Evolutionary conservation across 1,140 invertebrate genomes (phyloP), one percentile per base, ranked within the genome.

Genomic region (Dinoponera quadriceps): DNA sequence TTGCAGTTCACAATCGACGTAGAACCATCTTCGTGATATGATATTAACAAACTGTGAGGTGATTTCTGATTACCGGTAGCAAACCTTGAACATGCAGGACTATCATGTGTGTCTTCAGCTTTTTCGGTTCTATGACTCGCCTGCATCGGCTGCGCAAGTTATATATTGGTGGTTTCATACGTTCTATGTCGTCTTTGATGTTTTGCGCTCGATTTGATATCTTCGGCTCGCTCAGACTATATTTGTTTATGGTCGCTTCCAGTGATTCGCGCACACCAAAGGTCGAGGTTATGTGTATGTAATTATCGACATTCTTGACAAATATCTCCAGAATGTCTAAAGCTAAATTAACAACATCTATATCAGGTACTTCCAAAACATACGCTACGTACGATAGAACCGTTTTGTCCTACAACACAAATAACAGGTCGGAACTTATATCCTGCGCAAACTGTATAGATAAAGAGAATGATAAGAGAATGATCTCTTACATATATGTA

Each of bases 131-230:
- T 65, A 94, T 94, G 25, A 94, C 93, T 84, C 94, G 90, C 38
- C 93, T 86, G 72, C 93, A 94, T 55, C 93, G 89, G 55, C 94
- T 94, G 2, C 93, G 90, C 33, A 94, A 89, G 88, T 94, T 94
- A 57, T 94, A 94, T 91, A 94, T 94, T 27, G 93, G 93, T 25
- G 93, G 93, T 83, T 94, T 94, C 92, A 94, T 94, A 7, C 93
- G 90, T 69, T 94, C 94, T 72, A 94, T 94, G 25, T 93, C 91
- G 83, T 94, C 90, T 44, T 92, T 94, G 13, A 94, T 88, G 59
- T 85, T 73, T 74, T 94, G 92, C 0, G 93, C 93, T 69, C 91
- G 90, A 82, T 90, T 92, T 0, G 89, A 92, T 59, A 94, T 82
- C 69, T 93, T 90, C 60, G 93, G 90, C 68, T 94, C 90, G 20